Evolutionary conservation across 2,113 vertebrate genomes (phyloP).

Genomic region (Setophaga petechia): DNA sequence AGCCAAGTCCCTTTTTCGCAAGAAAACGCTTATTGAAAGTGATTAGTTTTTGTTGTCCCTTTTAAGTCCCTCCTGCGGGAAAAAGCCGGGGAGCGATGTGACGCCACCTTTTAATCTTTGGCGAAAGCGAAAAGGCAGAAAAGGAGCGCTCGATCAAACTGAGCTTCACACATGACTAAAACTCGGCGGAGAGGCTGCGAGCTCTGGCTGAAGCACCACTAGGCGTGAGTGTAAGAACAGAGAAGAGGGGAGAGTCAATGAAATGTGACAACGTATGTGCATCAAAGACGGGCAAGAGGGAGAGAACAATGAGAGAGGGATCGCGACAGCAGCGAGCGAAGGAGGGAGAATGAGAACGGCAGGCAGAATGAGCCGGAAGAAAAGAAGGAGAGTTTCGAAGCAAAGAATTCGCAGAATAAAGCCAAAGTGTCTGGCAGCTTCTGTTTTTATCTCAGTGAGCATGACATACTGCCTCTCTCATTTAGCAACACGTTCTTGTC

Average conservation of each 20-base stretch:
- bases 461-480: slow-evolving; percentile 75
- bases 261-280: slow-evolving; percentile 84
- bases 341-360: slow-evolving; percentile 30
- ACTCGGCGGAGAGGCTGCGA: slow-evolving; percentile 80
- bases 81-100: slow-evolving; percentile 76
- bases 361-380: slow-evolving; percentile 14
- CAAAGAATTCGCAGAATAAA: slow-evolving; percentile 74
- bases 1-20: slow-evolving; percentile 66
- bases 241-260: slow-evolving; percentile 79
- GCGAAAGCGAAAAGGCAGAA: slow-evolving; percentile 81
- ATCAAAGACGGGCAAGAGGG: slow-evolving; percentile 74
- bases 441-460: slow-evolving; percentile 79
- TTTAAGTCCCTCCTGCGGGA: slow-evolving; percentile 82
- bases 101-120: slow-evolving; percentile 84
- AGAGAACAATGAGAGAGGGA: slow-evolving; percentile 76
- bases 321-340: slow-evolving; percentile 52
- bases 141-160: slow-evolving; percentile 80
- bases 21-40: slow-evolving; percentile 77
- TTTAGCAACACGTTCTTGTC: slow-evolving; percentile 75
- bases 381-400: slow-evolving; percentile 69
- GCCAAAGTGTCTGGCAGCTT: slow-evolving; percentile 76
- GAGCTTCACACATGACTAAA: slow-evolving; percentile 84
- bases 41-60: slow-evolving; percentile 82
- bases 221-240: slow-evolving; percentile 78
- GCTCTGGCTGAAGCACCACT: slow-evolving; percentile 81